These are phyloP conservation scores for Thalassophryne amazonica DNA, from an alignment of 2,797 vertebrate genomes.

Conservation along the genomic window DNA sequence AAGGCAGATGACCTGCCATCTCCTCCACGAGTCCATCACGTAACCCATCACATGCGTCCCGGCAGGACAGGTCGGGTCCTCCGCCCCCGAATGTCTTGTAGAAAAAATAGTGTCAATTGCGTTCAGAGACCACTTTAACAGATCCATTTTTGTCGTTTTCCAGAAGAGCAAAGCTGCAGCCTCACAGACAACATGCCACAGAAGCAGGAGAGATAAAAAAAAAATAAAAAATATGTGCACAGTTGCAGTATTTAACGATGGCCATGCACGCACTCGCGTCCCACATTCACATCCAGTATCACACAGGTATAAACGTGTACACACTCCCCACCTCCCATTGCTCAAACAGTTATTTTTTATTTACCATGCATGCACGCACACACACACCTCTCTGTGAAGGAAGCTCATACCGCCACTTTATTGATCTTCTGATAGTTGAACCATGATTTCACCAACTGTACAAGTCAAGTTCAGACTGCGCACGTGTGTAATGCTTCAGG, in stretches of 20 bases:
- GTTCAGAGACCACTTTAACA: no score
- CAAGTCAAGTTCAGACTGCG: slow-evolving; percentile 40
- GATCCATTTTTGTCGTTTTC: no score
- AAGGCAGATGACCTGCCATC: no score
- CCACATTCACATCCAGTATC: background rate
- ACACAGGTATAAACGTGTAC: background rate
- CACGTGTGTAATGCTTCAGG: background rate
- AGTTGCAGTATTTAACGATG: slow-evolving; percentile 19
- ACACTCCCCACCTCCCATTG: background rate
- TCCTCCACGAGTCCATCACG: no score
- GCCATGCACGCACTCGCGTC: background rate
- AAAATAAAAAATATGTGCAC: slow-evolving; percentile 17
- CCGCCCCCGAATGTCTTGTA: no score
- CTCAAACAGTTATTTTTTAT: background rate
- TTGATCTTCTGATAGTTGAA: slow-evolving; percentile 8
- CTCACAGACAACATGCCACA: no score
- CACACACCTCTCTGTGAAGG: background rate
- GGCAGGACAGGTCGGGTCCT: no score
- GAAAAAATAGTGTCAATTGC: no score
- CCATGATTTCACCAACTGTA: slow-evolving; percentile 29
- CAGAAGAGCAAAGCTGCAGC: no score
- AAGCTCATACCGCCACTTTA: background rate
- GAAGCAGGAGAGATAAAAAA: no score
- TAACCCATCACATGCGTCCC: no score
- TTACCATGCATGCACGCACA: background rate